Evolutionary conservation across 2,797 vertebrate species (phyloP), one percentile per base, ranked within the genome.

Genomic region (Protosalanx chinensis): DNA sequence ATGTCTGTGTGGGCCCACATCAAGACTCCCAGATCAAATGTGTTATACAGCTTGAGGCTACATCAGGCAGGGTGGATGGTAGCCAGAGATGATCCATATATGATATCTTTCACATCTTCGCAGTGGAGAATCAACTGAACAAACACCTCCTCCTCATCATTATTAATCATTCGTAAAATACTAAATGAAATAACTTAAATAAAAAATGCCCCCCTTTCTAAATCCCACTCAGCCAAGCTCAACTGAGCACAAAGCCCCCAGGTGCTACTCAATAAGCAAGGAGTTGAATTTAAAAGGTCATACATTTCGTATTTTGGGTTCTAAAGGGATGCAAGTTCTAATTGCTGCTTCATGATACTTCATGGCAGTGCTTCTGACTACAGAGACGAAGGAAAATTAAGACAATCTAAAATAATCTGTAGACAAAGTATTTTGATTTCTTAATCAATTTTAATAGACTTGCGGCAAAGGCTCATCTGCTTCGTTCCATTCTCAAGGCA

Each of bases 21-120:
- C 85, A 67, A 71, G 86, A 85, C 83, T 86, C 32, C 72, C 83
- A 85, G 30, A 72, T 86, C 79, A 85, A 83, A 79, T 75, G 78
- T 68, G 84, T 85, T 86, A 72, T 77, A 76, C 41, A 12, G 41
- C 41, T 46, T 46, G 41, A 46, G 12, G 41, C 41, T 46, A 46
- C 41, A 8, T 46, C 41, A 46, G 13, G 8, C 41, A 46, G 8
- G 12, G 10, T 46, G 41, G 41, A 46, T 12, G 41, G 1, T 32
- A 74, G n/a, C 70, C 71, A 8, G 56, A 20, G 23, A 20, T 8
- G 15, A 13, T 58, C 70, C 71, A 8, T n/a, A 20, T 8, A 20
- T 8, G 15, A 13, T 58, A 58, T 20, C 16, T 58, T 35, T 32
- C 80, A 29, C n/a, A 68, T 78, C 70, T 79, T 68, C 3, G 41